A percentile compares a stretch with the other conserved stretches of the same genome.
These are phyloP conservation scores for Hyppa rectilinea DNA, from an alignment of 2,888 invertebrate genomes.

Conservation along the genomic window DNA sequence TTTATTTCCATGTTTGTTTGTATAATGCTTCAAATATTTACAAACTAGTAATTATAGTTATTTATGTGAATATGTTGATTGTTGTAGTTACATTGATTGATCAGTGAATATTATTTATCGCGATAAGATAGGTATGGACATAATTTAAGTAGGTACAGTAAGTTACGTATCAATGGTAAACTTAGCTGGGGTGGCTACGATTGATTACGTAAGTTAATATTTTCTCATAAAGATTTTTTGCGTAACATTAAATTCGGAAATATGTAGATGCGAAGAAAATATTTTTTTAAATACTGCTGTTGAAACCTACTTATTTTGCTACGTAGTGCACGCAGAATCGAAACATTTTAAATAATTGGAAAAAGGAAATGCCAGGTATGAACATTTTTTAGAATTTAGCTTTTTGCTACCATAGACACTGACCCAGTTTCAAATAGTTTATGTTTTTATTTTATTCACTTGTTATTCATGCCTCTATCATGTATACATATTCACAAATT, in stretches of 20 bases:
- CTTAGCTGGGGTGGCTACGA: neutral
- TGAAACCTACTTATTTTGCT: neutral
- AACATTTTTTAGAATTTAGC: neutral
- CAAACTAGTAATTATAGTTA: too few relatives aligned
- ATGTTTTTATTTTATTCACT: neutral
- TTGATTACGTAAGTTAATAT: conserved; percentile 39
- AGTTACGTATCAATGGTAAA: neutral
- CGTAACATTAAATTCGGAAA: neutral
- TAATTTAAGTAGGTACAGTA: conserved; percentile 3
- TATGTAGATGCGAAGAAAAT: neutral
- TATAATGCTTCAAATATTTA: conserved; percentile 31
- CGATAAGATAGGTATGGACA: neutral
- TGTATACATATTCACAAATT: neutral
- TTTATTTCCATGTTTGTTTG: conserved; percentile 28
- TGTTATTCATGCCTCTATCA: neutral
- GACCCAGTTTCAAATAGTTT: neutral
- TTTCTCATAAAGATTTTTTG: conserved; percentile 10
- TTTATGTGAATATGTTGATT: too few relatives aligned
- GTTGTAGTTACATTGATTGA: conserved; percentile 7
- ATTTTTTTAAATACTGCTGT: neutral
- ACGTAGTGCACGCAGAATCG: neutral
- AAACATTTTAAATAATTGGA: conserved; percentile 6
- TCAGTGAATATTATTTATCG: neutral
- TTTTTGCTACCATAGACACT: neutral
- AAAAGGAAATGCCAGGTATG: neutral